Evolutionary conservation across 2,113 vertebrate genomes (phyloP), one percentile per base, ranked within the genome.

Genomic region (Mohoua ochrocephala): DNA sequence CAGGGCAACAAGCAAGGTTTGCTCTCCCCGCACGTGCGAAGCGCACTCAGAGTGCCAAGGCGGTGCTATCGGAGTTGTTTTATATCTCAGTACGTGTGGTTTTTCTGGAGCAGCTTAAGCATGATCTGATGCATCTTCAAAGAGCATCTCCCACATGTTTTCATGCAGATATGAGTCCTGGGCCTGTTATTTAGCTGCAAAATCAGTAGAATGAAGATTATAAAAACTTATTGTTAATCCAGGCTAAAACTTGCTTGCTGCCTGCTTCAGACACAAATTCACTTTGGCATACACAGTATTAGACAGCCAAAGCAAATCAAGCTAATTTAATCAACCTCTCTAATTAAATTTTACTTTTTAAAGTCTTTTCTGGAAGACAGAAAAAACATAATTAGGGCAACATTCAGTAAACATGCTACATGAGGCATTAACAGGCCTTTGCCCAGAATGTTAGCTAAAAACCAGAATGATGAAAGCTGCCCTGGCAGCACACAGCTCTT

Each of bases 231-330:
- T 10, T 78, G 60, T 70, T 94, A 97, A 97, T 94, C 95, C 92
- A 88, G n/a, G 82, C 75, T 90, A 97, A 96, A 96, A 91, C 69
- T 73, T 75, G 59, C 67, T 91, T 44, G 54, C 67, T 95, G 90
- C 77, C 61, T 91, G 42, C 77, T 87, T 89, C 83, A 94, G 76
- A 97, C 44, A 87, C 22, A 93, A 94, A 97, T 96, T 91, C 80
- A 86, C 73, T 82, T 77, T 93, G 94, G 91, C 90, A 86, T 69
- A 45, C 52, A 49, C 35, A 74, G 64, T 78, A 71, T 78, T 75
- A 95, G 68, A 69, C 74, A 91, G 88, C 44, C 90, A 97, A 94
- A 96, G 91, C 50, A 92, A 96, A 91, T 91, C 59, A 89, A 96
- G 77, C 24, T 97, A 87, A 95, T 96, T 91, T 96, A 83, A 93